These are phyloP conservation scores for Mirza zaza DNA, from an alignment of 2,113 vertebrate species.

Conservation along the genomic window DNA sequence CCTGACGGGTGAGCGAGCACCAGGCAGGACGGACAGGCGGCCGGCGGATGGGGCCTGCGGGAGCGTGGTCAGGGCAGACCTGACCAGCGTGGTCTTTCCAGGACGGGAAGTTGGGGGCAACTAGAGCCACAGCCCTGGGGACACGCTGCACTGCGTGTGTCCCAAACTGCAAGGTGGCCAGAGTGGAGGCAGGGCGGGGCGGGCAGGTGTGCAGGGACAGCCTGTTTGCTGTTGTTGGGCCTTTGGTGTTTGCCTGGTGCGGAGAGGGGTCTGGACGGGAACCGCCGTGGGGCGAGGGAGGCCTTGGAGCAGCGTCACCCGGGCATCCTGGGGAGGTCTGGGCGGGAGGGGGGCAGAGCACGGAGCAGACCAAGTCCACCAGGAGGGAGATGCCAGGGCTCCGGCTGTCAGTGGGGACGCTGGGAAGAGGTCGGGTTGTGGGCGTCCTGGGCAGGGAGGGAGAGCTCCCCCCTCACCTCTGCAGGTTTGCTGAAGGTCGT, in stretches of 20 bases:
- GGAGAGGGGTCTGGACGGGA: background rate
- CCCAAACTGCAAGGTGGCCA: background rate
- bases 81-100: too few species aligned
- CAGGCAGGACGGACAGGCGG: too few species aligned
- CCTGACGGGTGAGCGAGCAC: background rate
- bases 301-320: background rate
- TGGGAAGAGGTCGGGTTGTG: background rate
- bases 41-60: too few species aligned
- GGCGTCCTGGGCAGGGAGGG: background rate
- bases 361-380: accelerated
- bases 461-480: background rate
- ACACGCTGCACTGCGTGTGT: background rate
- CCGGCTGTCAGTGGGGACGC: background rate
- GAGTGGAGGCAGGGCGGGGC: background rate
- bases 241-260: background rate
- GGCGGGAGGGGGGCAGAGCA: background rate
- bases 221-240: background rate
- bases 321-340: background rate
- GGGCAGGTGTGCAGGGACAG: background rate
- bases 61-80: too few species aligned
- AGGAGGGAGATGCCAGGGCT: background rate
- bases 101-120: background rate
- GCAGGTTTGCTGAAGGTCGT: background rate
- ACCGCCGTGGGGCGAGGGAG: background rate
- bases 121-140: background rate